Conservation (phyloP, 2,888 invertebrate species). For the Cerceris rybyensis region DNA sequence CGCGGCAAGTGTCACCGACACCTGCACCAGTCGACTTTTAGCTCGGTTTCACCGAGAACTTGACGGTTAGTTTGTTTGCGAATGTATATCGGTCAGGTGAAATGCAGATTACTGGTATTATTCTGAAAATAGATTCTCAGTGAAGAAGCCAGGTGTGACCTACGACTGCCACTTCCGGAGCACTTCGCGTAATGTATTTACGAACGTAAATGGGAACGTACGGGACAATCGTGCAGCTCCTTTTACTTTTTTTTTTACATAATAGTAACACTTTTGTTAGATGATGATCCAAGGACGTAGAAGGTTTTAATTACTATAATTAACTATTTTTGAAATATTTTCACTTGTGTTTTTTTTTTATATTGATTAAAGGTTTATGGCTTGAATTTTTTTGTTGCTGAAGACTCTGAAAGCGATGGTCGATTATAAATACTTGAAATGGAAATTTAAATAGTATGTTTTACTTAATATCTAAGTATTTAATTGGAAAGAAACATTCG, state of each 20-base stretch:
- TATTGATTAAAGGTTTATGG: no score
- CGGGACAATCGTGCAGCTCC: slow-evolving; percentile 34
- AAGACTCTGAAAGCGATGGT: no score
- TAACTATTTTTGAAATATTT: not conserved
- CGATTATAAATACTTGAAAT: no score
- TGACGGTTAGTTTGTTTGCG: slow-evolving; percentile 48
- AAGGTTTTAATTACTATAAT: not conserved
- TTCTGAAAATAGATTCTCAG: slow-evolving; percentile 54
- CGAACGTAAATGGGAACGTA: slow-evolving; percentile 63
- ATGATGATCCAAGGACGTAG: slow-evolving; percentile 19
- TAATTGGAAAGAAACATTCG: no score
- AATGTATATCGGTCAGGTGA: slow-evolving; percentile 57
- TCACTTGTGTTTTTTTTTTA: no score
- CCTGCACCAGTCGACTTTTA: slow-evolving; percentile 25
- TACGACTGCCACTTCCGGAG: slow-evolving; percentile 62
- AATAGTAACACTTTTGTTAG: slow-evolving; percentile 7
- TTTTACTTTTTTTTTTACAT: slow-evolving; percentile 4
- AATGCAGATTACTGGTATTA: slow-evolving; percentile 48
- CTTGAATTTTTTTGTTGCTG: no score
- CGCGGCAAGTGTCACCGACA: slow-evolving; percentile 24
- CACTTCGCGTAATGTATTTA: slow-evolving; percentile 20
- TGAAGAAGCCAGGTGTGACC: slow-evolving; percentile 72
- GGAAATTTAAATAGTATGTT: no score
- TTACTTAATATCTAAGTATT: no score
- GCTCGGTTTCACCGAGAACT: slow-evolving; percentile 49